A percentile compares a stretch with the other conserved stretches of the same genome.
Evolutionary conservation across 2,113 vertebrate species (phyloP).

Genomic region (Salminus brasiliensis): DNA sequence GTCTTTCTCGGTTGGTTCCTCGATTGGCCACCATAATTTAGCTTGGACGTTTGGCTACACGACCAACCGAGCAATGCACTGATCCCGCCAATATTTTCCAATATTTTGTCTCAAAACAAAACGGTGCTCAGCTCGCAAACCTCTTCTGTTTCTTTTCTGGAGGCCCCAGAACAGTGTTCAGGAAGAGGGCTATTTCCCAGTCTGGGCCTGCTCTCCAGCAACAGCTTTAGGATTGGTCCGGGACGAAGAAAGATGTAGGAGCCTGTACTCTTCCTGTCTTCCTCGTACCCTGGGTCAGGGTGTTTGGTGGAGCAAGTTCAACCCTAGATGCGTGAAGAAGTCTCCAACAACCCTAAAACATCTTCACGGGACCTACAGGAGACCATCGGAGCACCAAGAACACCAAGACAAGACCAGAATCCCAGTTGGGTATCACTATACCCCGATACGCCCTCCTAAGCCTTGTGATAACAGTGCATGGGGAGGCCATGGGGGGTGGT

Average conservation of each 20-base stretch:
- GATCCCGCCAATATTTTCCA: not conserved
- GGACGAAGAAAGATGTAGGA: not conserved
- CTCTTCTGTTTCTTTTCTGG: not conserved
- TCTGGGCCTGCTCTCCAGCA: not conserved
- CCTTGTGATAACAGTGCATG: too few species aligned
- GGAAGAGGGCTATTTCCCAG: not conserved
- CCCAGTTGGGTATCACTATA: too few species aligned
- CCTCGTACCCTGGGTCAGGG: too few species aligned
- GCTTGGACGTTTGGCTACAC: not conserved
- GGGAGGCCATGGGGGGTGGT: too few species aligned
- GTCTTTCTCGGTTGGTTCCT: too few species aligned
- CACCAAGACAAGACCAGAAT: too few species aligned
- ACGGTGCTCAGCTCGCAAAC: not conserved
- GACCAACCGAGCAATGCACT: not conserved
- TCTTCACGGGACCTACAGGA: too few species aligned
- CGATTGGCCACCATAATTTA: conserved; percentile 8
- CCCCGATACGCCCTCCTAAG: too few species aligned
- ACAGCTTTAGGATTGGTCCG: not conserved
- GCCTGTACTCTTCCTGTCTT: not conserved
- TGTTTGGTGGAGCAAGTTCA: too few species aligned
- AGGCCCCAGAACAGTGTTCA: not conserved
- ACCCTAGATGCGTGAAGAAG: too few species aligned
- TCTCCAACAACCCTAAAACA: too few species aligned
- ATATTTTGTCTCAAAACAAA: conserved; percentile 25
- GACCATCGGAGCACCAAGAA: too few species aligned